Percentiles rank a stretch among this genome's conserved stretches.
phyloP scores from a whole-genome alignment of 2,113 vertebrate species.

The Ictidomys tridecemlineatus region DNA sequence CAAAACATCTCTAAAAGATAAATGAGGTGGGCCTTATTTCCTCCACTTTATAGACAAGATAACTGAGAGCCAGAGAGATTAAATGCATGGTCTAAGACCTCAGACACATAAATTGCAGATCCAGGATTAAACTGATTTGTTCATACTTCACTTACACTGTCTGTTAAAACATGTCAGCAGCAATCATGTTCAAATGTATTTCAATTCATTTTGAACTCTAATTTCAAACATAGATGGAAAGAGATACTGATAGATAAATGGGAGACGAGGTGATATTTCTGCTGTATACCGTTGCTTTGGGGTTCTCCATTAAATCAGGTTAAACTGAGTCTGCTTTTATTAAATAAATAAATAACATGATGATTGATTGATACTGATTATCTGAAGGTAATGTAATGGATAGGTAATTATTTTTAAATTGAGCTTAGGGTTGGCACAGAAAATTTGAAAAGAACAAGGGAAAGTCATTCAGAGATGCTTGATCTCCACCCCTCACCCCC shows the following conservation, averaged over 20 bases:
- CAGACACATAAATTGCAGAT: neutral
- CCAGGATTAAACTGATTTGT: neutral
- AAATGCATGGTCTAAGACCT: neutral
- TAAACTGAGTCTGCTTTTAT: neutral
- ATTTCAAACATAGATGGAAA: neutral
- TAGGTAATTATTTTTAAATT: neutral
- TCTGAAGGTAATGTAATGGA: neutral
- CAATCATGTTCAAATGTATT: neutral
- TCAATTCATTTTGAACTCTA: neutral
- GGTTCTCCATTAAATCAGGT: neutral
- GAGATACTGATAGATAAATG: neutral
- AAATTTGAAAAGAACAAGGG: neutral
- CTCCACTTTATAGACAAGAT: neutral
- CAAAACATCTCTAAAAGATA: neutral
- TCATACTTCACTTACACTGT: neutral
- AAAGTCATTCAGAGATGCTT: neutral
- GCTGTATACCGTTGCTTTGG: neutral
- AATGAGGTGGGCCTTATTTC: neutral
- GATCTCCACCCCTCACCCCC: neutral
- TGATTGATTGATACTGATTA: neutral
- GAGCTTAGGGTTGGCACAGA: neutral
- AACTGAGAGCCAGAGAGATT: neutral
- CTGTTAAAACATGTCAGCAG: conserved; percentile 29
- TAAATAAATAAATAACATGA: neutral
- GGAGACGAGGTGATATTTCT: neutral